Base-by-base conservation (phyloP, 1,140 invertebrate species). In the Calephelis virginiensis region DNA sequence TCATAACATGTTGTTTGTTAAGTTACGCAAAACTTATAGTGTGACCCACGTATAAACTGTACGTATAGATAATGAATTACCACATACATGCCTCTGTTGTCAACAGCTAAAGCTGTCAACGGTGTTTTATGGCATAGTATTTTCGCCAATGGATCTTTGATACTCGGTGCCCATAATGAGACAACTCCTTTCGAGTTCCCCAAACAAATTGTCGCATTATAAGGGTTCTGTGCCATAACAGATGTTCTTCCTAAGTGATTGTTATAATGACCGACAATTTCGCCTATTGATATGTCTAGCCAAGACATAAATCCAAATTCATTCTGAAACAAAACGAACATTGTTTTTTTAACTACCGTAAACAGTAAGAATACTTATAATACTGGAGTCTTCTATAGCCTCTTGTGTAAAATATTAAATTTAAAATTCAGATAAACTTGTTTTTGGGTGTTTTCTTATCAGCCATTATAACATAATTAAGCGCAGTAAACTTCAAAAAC, bases 81-180 rank as follows among this genome's bases (percentile, higher is more conserved):
- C 68, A 93, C 93, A 92, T 92, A 96, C 95, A 92, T 93, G 79
- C 99, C 99, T 80, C 93, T 94, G 14, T 94, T 94, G 92, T 99
- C 97, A 38, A 99, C 93, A 37, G 96, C 93, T 47, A 99, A 81
- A 3, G 96, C 94, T 56, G 93, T 94, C 59, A 99, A 92, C n/a
- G 95, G 94, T 46, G 95, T 93, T 75, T 93, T 93, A 90, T 99
- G 98, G 81, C 97, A 98, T 4, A 99, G 91, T 92, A 99, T 95
- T 91, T 97, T 97, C 2, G 96, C 97, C 48, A 99, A 87, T 17
- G 98, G 96, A 75, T 97, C 94, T 74, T 95, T 94, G 0, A 94
- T 92, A 81, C 95, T 99, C 0, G 99, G 99, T 37, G 97, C 96
- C 99, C 99, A 99, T 94, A 99, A 95, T 10, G 96, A 96, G 0